A percentile compares a stretch with the other conserved stretches of the same genome.
Evolutionary conservation across 1,140 invertebrate species (phyloP).

Genomic region (Sycophaga agraensis): DNA sequence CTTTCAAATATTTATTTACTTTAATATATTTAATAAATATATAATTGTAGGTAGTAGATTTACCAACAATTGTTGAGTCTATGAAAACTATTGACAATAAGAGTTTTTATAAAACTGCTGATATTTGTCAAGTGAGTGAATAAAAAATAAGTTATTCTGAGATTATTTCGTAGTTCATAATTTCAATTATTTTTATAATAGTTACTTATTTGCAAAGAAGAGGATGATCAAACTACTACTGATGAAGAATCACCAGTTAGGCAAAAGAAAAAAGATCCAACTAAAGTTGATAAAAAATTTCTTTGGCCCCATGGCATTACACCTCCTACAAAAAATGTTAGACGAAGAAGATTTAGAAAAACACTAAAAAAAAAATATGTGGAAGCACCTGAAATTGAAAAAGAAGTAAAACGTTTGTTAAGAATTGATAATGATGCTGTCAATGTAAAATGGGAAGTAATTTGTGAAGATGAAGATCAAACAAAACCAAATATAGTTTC

Average conservation of each 20-base stretch:
- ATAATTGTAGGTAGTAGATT: constrained; percentile 73
- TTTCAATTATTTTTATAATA: constrained; percentile 45
- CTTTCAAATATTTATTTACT: background rate
- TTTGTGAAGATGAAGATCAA: constrained; percentile 85
- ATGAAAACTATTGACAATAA: constrained; percentile 95
- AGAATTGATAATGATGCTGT: constrained; percentile 91
- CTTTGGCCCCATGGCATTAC: constrained; percentile 92
- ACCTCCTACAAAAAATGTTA: constrained; percentile 92
- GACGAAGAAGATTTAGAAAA: constrained; percentile 90
- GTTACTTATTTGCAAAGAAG: constrained; percentile 84
- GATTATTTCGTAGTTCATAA: background rate
- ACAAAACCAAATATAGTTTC: constrained; percentile 61
- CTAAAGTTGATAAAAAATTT: constrained; percentile 93
- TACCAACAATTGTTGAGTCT: constrained; percentile 91
- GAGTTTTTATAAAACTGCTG: constrained; percentile 96
- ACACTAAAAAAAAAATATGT: constrained; percentile 96
- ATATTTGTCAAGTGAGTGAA: constrained; percentile 80
- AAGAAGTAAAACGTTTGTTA: constrained; percentile 90
- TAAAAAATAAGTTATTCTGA: background rate
- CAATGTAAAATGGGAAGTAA: constrained; percentile 88
- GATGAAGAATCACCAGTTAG: constrained; percentile 83
- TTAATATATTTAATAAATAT: constrained; percentile 32
- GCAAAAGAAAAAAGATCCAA: constrained; percentile 86
- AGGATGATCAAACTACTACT: constrained; percentile 73
- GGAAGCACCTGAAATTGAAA: constrained; percentile 97